phyloP scores from a whole-genome alignment of 53 echinoderm and acorn worm species.

The Hippasteria phrygiana region DNA sequence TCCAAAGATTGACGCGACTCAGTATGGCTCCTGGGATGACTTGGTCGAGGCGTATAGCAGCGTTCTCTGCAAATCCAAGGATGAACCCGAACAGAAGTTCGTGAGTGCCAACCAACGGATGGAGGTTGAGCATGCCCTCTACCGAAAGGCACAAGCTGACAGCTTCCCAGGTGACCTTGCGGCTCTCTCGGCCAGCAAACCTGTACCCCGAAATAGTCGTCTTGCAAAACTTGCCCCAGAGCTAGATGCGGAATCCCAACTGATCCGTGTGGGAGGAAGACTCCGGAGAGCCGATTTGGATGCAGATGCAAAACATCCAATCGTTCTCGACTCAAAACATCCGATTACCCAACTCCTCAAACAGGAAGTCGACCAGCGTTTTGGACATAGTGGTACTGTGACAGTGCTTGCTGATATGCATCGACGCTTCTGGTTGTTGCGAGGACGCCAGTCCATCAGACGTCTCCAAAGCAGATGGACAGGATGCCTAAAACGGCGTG shows the following conservation, averaged over 20 bases:
- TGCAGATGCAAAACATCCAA: not conserved
- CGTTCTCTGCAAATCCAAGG: not conserved
- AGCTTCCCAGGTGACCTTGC: conserved; percentile 12
- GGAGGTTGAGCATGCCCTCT: not conserved
- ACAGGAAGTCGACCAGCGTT: not conserved
- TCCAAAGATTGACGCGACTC: not conserved
- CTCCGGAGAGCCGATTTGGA: not conserved
- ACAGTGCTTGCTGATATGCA: conserved; percentile 14
- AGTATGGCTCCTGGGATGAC: conserved; percentile 11
- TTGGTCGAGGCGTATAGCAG: not conserved
- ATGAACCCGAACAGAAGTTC: not conserved
- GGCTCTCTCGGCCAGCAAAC: not conserved
- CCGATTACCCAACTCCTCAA: conserved; percentile 8
- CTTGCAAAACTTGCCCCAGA: conserved; percentile 1
- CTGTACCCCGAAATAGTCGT: not conserved
- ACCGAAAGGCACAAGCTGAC: not conserved
- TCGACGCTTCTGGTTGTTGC: conserved; percentile 12
- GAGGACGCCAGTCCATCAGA: conserved; percentile 13
- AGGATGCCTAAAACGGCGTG: not conserved
- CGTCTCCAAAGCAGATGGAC: not conserved
- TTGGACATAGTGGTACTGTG: conserved; percentile 15
- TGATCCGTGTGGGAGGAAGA: conserved; percentile 18
- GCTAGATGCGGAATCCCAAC: not conserved
- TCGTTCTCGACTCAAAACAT: conserved; percentile 25
- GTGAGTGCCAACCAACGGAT: not conserved